Conservation (phyloP, 2,888 invertebrate genomes). For the Athripsodes cinereus region DNA sequence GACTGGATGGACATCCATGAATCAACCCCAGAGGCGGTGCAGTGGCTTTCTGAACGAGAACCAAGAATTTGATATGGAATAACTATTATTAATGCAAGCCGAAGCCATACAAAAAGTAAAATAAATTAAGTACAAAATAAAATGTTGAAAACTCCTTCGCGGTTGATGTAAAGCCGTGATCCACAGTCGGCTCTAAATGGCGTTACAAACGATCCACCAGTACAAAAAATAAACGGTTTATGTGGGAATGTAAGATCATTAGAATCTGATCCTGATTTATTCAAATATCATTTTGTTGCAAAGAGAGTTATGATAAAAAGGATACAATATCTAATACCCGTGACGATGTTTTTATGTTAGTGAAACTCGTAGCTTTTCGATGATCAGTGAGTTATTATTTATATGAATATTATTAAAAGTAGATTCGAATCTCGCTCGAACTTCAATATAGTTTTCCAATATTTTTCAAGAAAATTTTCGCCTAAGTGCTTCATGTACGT, state of each 20-base stretch:
- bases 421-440: neutral
- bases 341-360: neutral
- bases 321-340: neutral
- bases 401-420: neutral
- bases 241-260: constrained; percentile 19
- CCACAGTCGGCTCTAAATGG: constrained; percentile 17
- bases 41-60: too few species aligned
- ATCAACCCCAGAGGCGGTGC: too few species aligned
- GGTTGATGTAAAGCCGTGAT: constrained; percentile 10
- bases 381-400: neutral
- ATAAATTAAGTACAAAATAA: too few species aligned
- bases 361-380: neutral
- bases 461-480: too few species aligned
- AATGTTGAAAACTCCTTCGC: neutral
- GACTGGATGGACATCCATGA: too few species aligned
- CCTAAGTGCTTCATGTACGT: too few species aligned
- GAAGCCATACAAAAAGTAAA: too few species aligned
- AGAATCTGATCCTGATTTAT: constrained; percentile 2
- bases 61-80: too few species aligned
- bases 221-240: constrained; percentile 15
- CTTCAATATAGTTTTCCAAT: too few species aligned
- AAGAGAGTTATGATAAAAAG: neutral
- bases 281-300: constrained; percentile 1
- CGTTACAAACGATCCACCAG: constrained; percentile 12
- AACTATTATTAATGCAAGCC: too few species aligned